Base-by-base conservation (phyloP, 1,140 invertebrate genomes). In the Adoxophyes honmai region DNA sequence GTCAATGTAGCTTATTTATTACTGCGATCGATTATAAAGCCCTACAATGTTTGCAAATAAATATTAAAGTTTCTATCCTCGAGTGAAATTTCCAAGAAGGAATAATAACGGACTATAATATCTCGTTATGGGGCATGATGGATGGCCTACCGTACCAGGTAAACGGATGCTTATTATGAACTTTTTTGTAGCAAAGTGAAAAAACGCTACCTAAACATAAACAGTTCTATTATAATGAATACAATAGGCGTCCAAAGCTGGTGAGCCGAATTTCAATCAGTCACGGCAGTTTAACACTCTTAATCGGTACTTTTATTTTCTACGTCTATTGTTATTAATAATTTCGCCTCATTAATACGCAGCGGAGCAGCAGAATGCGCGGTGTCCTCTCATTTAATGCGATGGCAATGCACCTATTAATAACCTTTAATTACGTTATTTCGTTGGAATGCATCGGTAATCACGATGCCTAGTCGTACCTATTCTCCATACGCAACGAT, bases 331-430 rank as follows among this genome's bases (percentile, higher is more conserved):
- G 76, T 80, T 81, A 86, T 81, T 88, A 85, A 85, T 73, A 72
- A 82, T 81, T 79, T 83, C 68, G 72, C 72, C 73, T 81, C 81
- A 86, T 87, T 86, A 85, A 82, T 81, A 84, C 78, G 70, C 79
- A 81, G 59, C 72, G 68, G 66, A 81, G 70, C 79, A 77, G 70
- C 68, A 70, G 75, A 70, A 64, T 74, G 77, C 68, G 70, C 73
- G 65, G 55, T 48, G 48, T 44, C 60, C 62, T 62, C 57, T 62
- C 65, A 75, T 76, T 75, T 75, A 69, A 75, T 71, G 68, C 57
- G 59, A 68, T 60, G 66, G 61, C 68, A 75, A 68, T 55, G 68
- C 65, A 60, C 66, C 53, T 71, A 75, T 81, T 80, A 75, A 80
- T 85, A 80, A 75, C 66, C 52, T 67, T 78, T 71, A 74, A 81